These are phyloP conservation scores for Montipora sp. DNA, from an alignment of 64 coral and sea anemone genomes.

Conservation along the genomic window DNA sequence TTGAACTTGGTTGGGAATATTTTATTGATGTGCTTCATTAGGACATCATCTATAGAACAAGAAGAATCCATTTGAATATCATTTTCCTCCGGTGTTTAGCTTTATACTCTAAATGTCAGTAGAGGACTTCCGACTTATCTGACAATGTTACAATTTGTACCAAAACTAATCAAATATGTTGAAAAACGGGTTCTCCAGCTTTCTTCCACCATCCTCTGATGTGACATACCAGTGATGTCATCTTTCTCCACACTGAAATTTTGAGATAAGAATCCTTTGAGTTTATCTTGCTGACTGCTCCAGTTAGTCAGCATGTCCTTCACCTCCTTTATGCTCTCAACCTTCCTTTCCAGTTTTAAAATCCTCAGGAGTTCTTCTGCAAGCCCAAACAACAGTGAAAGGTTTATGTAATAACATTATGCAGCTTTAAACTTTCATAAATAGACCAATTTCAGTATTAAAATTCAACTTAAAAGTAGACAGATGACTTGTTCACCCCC, in stretches of 20 bases:
- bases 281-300: neutral
- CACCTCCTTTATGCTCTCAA: neutral
- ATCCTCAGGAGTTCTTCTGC: neutral
- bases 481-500: too few species aligned
- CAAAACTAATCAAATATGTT: neutral
- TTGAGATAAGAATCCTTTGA: neutral
- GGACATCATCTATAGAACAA: too few species aligned
- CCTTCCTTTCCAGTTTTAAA: conserved; percentile 6
- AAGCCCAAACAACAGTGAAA: neutral
- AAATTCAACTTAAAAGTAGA: neutral
- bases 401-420: neutral
- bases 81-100: too few species aligned
- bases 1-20: too few species aligned
- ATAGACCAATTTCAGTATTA: neutral
- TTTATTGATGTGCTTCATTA: too few species aligned
- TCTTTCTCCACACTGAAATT: neutral
- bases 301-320: neutral
- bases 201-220: neutral
- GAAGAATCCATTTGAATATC: too few species aligned
- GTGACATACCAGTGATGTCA: neutral
- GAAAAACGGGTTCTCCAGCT: neutral
- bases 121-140: neutral
- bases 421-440: neutral
- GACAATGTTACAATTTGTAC: neutral
- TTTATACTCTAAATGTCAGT: neutral